These are phyloP conservation scores for Blennius ocellaris DNA, from an alignment of 2,113 vertebrate species.

Conservation along the genomic window DNA sequence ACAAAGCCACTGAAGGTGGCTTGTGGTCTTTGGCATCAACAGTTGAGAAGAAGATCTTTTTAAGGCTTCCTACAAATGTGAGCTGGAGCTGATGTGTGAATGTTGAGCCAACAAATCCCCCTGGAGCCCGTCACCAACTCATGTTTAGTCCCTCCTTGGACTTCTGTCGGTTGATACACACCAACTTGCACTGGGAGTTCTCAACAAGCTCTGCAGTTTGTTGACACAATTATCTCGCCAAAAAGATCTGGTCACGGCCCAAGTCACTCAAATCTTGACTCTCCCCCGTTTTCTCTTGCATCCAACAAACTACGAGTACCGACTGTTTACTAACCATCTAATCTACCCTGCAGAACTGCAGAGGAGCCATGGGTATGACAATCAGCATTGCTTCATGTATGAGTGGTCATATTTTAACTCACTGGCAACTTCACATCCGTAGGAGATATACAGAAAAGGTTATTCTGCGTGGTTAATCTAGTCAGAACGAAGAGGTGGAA, in stretches of 20 bases:
- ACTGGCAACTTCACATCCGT: not conserved
- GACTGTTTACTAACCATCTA: not conserved
- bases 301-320: conserved; percentile 3
- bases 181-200: not conserved
- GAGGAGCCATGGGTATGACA: no score
- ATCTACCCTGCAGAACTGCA: no score
- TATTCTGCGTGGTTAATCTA: conserved; percentile 8
- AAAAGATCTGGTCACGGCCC: not conserved
- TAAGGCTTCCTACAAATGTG: not conserved
- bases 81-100: not conserved
- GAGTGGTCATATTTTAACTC: not conserved
- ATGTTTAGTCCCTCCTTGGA: not conserved
- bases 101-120: not conserved
- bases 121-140: not conserved
- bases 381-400: not conserved
- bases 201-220: not conserved
- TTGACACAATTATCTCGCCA: not conserved
- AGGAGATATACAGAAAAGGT: conserved; percentile 5
- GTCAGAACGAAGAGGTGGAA: conserved; percentile 19
- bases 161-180: not conserved
- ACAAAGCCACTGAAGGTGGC: not conserved
- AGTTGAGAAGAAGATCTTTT: not conserved
- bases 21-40: not conserved
- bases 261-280: not conserved
- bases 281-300: not conserved